Percentiles rank a stretch among this genome's conserved stretches.
These are phyloP conservation scores for Drosophila kurseongensis DNA, from an alignment of 1,140 invertebrate species.

Conservation along the genomic window DNA sequence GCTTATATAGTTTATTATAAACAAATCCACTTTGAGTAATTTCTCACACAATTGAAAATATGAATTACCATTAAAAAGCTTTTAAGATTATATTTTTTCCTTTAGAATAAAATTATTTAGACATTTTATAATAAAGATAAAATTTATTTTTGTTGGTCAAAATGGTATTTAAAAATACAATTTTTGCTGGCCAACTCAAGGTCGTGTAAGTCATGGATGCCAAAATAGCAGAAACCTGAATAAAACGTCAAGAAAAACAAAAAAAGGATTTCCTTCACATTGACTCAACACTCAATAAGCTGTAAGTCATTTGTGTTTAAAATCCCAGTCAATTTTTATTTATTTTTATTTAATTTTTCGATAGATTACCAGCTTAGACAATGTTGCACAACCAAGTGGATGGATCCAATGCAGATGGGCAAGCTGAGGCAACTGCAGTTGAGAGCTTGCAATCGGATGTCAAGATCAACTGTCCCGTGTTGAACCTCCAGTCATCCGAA, in stretches of 20 bases:
- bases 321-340: conserved; percentile 23
- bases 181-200: too few relatives aligned
- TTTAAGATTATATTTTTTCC: too few relatives aligned
- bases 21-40: too few relatives aligned
- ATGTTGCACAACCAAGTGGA: conserved; percentile 34
- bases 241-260: neutral
- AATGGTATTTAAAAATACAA: too few relatives aligned
- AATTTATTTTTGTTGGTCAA: too few relatives aligned
- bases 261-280: neutral
- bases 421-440: neutral
- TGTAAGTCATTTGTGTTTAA: conserved; percentile 30
- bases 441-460: neutral
- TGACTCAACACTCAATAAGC: conserved; percentile 23
- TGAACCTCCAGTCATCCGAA: neutral
- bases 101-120: too few relatives aligned
- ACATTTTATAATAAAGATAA: too few relatives aligned
- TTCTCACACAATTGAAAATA: too few relatives aligned
- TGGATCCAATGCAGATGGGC: neutral
- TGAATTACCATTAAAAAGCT: too few relatives aligned
- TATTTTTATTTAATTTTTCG: conserved; percentile 5
- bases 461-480: neutral
- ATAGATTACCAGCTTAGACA: conserved; percentile 4
- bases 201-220: too few relatives aligned
- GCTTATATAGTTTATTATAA: too few relatives aligned
- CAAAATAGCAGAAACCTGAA: too few relatives aligned